Evolutionary conservation across 2,888 invertebrate species (phyloP), one percentile per base, ranked within the genome.

Genomic region (Eledona agricola): DNA sequence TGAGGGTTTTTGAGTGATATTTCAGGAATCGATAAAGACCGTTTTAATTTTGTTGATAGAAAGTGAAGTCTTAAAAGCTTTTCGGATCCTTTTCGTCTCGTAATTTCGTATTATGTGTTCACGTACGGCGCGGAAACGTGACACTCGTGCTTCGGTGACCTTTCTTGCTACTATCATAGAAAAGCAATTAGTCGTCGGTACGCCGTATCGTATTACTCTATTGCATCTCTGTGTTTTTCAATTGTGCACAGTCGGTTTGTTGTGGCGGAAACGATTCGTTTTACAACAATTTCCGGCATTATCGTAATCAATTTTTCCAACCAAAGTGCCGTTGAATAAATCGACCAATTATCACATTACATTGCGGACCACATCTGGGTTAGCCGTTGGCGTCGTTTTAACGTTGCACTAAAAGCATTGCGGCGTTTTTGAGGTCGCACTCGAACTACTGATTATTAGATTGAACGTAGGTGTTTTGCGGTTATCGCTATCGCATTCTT

Each of bases 261-360:
- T 47, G 17, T 28, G 6, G 19, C 25, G 37, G 38, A 49, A 49
- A 31, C 34, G 31, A 40, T 50, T 20, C 20, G 9, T 32, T 38
- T 40, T n/a, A 10, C 49, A 20, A 49, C 20, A 9, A 12, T 49
- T 49, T 49, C 49, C 49, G 28, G 38, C 16, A 31, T 15, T 49
- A 40, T 49, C 31, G 15, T 22, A 29, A 31, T 32, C 43, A 3
- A 9, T 28, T 42, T 10, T n/a, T 13, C 19, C 10, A n/a, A n/a
- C 28, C n/a, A 22, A 11, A 6, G 35, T 35, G 10, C 4, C n/a
- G n/a, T n/a, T 19, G 11, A 37, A 35, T 22, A 35, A 11, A 11
- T 12, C 20, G 7, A n/a, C 15, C 19, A 34, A 34, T 19, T 19
- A 34, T 34, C 34, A 34, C 12, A 10, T 29, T 13, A 32, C 32